Conservation (phyloP, 2,113 vertebrate species). For the Elephas maximus region DNA sequence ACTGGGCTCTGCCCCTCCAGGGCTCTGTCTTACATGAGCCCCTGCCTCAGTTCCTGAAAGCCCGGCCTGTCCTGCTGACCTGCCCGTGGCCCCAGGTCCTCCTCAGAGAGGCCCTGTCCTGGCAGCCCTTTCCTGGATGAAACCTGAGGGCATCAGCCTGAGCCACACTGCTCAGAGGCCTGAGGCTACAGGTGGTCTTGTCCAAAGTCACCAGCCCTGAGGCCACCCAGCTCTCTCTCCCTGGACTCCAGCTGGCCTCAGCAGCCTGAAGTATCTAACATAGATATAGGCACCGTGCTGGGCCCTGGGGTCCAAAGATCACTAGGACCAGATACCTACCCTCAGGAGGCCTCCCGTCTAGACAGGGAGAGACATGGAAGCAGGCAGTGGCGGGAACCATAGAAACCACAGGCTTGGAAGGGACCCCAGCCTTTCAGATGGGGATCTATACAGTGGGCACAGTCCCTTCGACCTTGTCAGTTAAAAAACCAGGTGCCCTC, state of each 20-base stretch:
- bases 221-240: neutral
- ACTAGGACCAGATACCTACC: neutral
- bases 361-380: neutral
- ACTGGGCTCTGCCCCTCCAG: neutral
- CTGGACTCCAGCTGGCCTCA: neutral
- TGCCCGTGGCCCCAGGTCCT: too few relatives aligned
- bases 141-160: too few relatives aligned
- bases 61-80: neutral
- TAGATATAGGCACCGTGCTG: neutral
- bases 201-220: neutral
- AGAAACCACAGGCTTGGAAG: neutral
- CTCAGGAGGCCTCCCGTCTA: neutral
- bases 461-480: neutral
- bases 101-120: neutral
- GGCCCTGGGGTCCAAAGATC: neutral
- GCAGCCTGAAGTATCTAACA: too few relatives aligned
- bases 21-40: neutral
- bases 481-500: too few relatives aligned
- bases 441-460: neutral
- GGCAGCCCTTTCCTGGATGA: neutral
- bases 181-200: neutral
- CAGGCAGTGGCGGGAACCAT: neutral
- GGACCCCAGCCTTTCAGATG: neutral
- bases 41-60: too few relatives aligned
- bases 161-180: neutral